These are phyloP conservation scores for Odontesthes bonariensis DNA, from an alignment of 2,113 vertebrate species.

Conservation along the genomic window DNA sequence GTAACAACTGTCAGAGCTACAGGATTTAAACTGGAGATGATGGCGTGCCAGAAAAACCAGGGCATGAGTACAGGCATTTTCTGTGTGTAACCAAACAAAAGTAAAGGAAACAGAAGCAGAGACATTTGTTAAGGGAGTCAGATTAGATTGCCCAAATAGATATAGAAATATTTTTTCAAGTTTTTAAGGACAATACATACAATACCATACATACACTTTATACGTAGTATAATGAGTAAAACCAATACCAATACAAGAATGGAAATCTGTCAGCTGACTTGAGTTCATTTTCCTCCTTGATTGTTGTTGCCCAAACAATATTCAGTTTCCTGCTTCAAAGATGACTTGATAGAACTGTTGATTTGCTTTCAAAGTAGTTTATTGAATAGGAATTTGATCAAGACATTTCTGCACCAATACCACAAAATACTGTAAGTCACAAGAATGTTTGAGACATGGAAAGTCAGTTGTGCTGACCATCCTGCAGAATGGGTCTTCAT, in stretches of 20 bases:
- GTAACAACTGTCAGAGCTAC: neutral
- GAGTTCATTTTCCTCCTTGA: neutral
- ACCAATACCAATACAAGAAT: no score
- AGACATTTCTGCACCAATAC: neutral
- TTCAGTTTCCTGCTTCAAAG: neutral
- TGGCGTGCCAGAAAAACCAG: neutral
- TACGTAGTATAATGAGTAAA: no score
- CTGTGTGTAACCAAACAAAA: neutral
- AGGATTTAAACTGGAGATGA: neutral
- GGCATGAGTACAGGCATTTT: neutral
- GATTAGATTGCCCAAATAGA: no score
- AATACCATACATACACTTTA: no score
- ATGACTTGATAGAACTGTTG: neutral
- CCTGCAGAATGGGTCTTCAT: conserved; percentile 21
- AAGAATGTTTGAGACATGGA: neutral
- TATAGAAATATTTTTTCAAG: no score
- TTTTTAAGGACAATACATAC: no score
- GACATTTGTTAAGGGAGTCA: no score
- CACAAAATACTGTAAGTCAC: neutral
- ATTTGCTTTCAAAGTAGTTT: neutral
- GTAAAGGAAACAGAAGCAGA: neutral
- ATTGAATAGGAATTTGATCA: no score
- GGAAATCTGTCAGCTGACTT: neutral
- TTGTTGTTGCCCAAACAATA: neutral
- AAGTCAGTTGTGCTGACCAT: conserved; percentile 17